Evolutionary conservation across 1,140 invertebrate genomes (phyloP), one percentile per base, ranked within the genome.

Genomic region (Aleiodes sp.): DNA sequence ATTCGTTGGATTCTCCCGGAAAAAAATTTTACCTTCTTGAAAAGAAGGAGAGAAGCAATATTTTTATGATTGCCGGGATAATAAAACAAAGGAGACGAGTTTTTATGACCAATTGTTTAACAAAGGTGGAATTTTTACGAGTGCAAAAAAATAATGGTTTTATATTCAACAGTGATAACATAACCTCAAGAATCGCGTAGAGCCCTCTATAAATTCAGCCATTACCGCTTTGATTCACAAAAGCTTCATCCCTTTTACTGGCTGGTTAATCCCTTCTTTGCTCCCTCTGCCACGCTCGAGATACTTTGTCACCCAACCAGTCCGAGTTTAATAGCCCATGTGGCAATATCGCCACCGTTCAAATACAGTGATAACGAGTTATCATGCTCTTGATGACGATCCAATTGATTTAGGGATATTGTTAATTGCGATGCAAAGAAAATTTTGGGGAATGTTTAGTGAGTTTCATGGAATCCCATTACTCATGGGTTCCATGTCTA

Each of bases 171-270:
- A 52, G n/a, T n/a, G n/a, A 52, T 24, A 52, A 52, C 46, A 24
- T 21, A 52, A 10, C 26, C 46, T 10, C 46, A 52, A 9, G 2
- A 12, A n/a, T n/a, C n/a, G n/a, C n/a, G n/a, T 16, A 52, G 46
- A 10, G 46, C 46, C 19, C n/a, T n/a, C n/a, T n/a, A 52, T 52
- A 52, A 52, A 52, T 52, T 52, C 19, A 52, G 46, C 46, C 46
- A 52, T 52, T 52, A 52, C 46, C n/a, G 46, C 26, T 21, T 9
- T 52, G 46, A 52, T 52, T 52, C 46, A 52, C 26, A 24, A n/a
- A 52, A 19, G 46, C 21, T 12, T 10, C 46, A 52, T 52, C 46
- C 21, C 46, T 24, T 52, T 10, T 24, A 52, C 46, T 21, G 26
- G 46, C n/a, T n/a, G n/a, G n/a, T n/a, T 7, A 10, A 52, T 21